Percentiles rank a stretch among this genome's conserved stretches.
Conservation (phyloP, 2,888 invertebrate species). For the Xanthorhoe spadicearia region DNA sequence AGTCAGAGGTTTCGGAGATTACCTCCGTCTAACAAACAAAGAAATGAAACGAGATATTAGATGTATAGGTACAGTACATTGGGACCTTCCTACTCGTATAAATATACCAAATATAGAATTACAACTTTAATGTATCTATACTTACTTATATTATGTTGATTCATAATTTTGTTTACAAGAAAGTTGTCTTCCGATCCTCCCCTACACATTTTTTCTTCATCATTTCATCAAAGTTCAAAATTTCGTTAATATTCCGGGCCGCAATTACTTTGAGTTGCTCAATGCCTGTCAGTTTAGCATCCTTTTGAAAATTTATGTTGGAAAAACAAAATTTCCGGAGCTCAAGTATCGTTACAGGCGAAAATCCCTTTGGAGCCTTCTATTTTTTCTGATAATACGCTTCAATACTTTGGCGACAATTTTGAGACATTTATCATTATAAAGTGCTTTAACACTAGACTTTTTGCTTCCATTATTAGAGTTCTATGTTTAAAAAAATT, state of each 20-base stretch:
- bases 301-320: constrained; percentile 38
- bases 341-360: constrained; percentile 36
- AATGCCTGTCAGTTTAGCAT: constrained; percentile 36
- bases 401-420: constrained; percentile 5
- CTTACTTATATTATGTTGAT: too few species aligned
- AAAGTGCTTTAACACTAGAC: background rate
- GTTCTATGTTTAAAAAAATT: background rate
- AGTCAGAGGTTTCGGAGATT: too few species aligned
- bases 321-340: constrained; percentile 38
- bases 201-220: constrained; percentile 1
- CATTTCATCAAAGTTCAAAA: constrained; percentile 3
- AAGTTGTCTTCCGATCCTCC: background rate
- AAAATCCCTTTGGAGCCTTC: constrained; percentile 11
- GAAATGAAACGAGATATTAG: too few species aligned
- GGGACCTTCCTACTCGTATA: too few species aligned
- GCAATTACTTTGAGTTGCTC: constrained; percentile 23
- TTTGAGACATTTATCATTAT: background rate
- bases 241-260: constrained; percentile 1
- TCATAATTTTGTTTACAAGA: background rate
- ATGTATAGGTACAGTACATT: too few species aligned
- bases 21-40: too few species aligned
- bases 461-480: background rate
- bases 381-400: background rate
- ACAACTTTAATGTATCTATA: too few species aligned
- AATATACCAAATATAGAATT: too few species aligned